phyloP scores from a whole-genome alignment of 2,113 vertebrate genomes.

The Trogon surrucura region DNA sequence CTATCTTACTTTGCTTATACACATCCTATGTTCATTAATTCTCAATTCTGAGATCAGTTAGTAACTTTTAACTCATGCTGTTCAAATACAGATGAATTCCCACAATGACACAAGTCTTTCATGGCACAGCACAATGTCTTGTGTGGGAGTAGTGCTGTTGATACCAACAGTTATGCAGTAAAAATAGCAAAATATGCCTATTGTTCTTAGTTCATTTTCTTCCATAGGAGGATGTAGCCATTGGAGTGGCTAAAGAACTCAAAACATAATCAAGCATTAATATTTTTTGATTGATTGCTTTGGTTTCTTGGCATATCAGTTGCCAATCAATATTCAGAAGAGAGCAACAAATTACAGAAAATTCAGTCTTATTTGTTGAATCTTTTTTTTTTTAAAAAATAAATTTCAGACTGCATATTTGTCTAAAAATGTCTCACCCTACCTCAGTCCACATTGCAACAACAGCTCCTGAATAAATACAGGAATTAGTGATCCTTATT shows the following conservation, averaged over 20 bases:
- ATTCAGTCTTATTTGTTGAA: not conserved
- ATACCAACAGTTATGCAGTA: not conserved
- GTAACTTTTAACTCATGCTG: not conserved
- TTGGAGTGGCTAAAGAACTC: not conserved
- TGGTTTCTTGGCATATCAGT: not conserved
- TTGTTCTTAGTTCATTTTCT: not conserved
- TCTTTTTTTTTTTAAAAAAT: not conserved
- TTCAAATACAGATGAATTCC: not conserved
- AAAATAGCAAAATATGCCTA: not conserved
- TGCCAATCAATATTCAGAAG: not conserved
- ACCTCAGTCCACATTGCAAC: not conserved
- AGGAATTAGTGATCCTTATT: not conserved
- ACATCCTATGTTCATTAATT: not conserved
- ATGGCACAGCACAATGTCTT: not conserved
- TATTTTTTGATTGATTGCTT: not conserved
- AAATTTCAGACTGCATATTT: fast-evolving
- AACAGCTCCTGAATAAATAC: not conserved
- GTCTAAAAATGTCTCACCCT: not conserved
- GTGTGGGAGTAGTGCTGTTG: not conserved
- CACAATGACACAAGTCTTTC: not conserved
- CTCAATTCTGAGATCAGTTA: not conserved
- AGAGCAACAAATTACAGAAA: not conserved
- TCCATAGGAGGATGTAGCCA: not conserved
- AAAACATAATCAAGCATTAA: not conserved
- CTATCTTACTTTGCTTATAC: not conserved